Percentiles rank a stretch among this genome's conserved stretches.
These are phyloP conservation scores for Hedychridium roseum DNA, from an alignment of 2,888 invertebrate genomes.

Conservation along the genomic window DNA sequence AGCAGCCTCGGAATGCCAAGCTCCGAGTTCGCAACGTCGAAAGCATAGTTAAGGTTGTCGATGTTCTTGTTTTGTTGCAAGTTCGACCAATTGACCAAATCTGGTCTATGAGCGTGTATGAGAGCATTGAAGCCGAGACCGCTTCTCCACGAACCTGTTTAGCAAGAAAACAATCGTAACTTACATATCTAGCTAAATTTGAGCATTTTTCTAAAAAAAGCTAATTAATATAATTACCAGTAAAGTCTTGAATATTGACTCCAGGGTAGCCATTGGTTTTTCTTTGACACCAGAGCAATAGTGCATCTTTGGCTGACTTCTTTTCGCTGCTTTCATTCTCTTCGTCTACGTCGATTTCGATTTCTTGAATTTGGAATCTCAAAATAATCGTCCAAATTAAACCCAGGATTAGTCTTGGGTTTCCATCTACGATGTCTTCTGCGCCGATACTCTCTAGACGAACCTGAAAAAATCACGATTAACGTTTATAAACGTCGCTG, in stretches of 20 bases:
- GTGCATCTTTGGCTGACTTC: conserved; percentile 98
- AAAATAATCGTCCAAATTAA: conserved; percentile 99
- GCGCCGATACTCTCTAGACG: conserved; percentile 98
- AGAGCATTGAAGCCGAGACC: conserved; percentile 98
- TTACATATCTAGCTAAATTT: no score
- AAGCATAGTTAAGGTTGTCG: conserved; percentile 97
- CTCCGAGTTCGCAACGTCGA: conserved; percentile 91
- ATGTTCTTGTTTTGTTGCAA: conserved; percentile 85
- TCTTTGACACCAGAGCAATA: conserved; percentile 97
- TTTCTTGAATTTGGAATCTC: conserved; percentile 98
- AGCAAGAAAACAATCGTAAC: conserved; percentile 6
- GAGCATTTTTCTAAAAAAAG: no score
- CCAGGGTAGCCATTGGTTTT: conserved; percentile 95
- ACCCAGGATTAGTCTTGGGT: conserved; percentile 95
- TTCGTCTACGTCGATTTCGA: conserved; percentile 96
- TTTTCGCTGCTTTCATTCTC: conserved; percentile 97
- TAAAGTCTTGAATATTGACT: conserved; percentile 89
- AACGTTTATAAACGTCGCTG: conserved; percentile 1
- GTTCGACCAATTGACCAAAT: conserved; percentile 87
- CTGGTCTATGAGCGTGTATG: conserved; percentile 97
- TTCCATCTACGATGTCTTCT: conserved; percentile 98
- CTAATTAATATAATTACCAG: conserved; percentile 62
- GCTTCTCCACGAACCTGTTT: conserved; percentile 86
- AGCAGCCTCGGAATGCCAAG: conserved; percentile 92
- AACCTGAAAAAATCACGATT: conserved; percentile 69